phyloP scores from a whole-genome alignment of 1,140 invertebrate genomes.

The Metopolophium dirhodum region DNA sequence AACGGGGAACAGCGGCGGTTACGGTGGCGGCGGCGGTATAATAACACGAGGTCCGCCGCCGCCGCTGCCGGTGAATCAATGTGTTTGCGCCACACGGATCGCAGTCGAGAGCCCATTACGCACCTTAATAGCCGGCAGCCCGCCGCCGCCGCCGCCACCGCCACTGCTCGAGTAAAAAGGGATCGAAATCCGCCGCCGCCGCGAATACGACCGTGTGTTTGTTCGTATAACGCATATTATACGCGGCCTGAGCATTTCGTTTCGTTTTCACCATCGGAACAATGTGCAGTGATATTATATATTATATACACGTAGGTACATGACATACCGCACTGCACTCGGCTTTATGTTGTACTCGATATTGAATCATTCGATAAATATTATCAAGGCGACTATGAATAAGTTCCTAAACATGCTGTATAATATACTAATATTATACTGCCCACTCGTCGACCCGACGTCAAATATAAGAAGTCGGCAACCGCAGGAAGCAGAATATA shows the following conservation, averaged over 20 bases:
- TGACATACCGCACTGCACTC: not conserved
- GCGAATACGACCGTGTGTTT: not conserved
- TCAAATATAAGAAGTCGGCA: not conserved
- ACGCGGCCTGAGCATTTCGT: not conserved
- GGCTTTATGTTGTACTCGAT: not conserved
- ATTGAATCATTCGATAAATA: not conserved
- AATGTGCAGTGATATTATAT: not conserved
- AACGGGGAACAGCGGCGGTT: not conserved
- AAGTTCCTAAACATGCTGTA: too few species aligned
- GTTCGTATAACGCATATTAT: not conserved
- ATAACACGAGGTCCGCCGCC: conserved; percentile 43
- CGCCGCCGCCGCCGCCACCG: not conserved
- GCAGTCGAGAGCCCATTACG: conserved; percentile 55
- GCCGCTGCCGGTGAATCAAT: conserved; percentile 48
- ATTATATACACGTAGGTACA: not conserved
- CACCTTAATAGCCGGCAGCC: conserved; percentile 55
- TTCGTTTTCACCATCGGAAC: conserved; percentile 15
- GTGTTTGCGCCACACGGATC: conserved; percentile 57
- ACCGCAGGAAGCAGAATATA: not conserved
- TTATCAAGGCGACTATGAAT: not conserved
- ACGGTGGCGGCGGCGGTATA: not conserved
- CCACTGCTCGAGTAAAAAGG: conserved; percentile 37
- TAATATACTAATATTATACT: too few species aligned
- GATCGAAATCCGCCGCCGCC: conserved; percentile 33
- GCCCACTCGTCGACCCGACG: not conserved